Conservation (phyloP, 2,797 vertebrate genomes). For the Galago senegalensis region DNA sequence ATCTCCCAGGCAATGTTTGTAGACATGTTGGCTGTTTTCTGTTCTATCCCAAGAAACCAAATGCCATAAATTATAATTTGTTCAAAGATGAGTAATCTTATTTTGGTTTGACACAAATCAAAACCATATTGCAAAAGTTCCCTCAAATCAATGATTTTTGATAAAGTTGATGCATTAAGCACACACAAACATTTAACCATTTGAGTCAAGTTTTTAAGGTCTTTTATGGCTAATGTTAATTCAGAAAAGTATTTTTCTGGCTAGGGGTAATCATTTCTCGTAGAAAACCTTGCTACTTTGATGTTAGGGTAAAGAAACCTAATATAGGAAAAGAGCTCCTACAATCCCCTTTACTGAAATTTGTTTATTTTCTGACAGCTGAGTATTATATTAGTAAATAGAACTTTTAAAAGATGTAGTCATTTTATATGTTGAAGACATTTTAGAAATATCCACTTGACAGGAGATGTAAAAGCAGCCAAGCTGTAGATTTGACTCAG, state of each 20-base stretch:
- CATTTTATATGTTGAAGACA: slow-evolving; percentile 44
- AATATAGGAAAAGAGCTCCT: neutral
- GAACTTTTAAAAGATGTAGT: neutral
- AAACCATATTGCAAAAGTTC: neutral
- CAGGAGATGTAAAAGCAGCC: neutral
- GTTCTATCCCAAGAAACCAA: neutral
- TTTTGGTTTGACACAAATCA: slow-evolving; percentile 32
- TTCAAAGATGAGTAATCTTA: slow-evolving; percentile 1
- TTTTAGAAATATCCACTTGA: neutral
- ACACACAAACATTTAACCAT: neutral
- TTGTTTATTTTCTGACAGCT: neutral
- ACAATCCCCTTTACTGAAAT: neutral
- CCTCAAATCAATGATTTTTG: slow-evolving; percentile 24
- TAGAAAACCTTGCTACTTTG: neutral
- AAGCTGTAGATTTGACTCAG: neutral
- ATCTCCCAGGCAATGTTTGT: neutral
- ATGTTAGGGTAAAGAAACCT: neutral
- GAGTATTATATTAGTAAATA: slow-evolving; percentile 17
- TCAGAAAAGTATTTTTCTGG: neutral
- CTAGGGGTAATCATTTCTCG: neutral
- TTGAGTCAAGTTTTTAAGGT: neutral
- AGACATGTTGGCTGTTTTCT: neutral
- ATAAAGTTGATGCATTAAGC: neutral
- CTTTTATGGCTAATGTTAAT: neutral
- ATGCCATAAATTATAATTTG: neutral